Percentiles rank a stretch among this genome's conserved stretches.
Conservation (phyloP, 37 sponge, comb jelly and placozoan genomes). For the Halisarca cf. caerulea region DNA sequence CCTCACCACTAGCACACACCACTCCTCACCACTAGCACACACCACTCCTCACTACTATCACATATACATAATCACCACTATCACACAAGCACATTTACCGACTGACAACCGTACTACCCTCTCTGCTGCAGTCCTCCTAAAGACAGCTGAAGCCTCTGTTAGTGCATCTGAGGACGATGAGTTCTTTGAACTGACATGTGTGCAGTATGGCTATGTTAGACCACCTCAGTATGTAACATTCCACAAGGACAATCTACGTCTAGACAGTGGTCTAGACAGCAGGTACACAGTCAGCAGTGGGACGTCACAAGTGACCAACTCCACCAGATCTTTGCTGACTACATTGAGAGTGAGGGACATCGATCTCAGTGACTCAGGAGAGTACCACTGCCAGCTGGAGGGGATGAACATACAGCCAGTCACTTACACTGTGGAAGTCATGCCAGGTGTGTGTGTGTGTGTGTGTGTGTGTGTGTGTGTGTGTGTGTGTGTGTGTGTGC, state of each 20-base stretch:
- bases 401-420: too few relatives aligned
- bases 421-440: not conserved
- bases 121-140: too few relatives aligned
- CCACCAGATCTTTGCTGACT: not conserved
- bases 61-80: too few relatives aligned
- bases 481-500: too few relatives aligned
- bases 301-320: too few relatives aligned
- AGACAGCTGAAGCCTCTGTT: not conserved
- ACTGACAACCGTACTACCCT: too few relatives aligned
- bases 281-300: not conserved
- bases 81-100: too few relatives aligned
- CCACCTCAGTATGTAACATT: not conserved
- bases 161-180: not conserved
- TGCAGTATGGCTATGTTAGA: not conserved
- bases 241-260: not conserved
- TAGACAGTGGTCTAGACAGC: not conserved
- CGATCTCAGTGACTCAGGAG: not conserved
- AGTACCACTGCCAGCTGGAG: not conserved
- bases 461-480: too few relatives aligned
- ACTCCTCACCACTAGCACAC: too few relatives aligned
- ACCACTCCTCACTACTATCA: too few relatives aligned
- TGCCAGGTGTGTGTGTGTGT: not conserved
- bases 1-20: too few relatives aligned
- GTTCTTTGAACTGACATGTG: not conserved
- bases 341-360: not conserved